Evolutionary conservation across 2,113 vertebrate species (phyloP).

Genomic region (Centrocercus urophasianus): DNA sequence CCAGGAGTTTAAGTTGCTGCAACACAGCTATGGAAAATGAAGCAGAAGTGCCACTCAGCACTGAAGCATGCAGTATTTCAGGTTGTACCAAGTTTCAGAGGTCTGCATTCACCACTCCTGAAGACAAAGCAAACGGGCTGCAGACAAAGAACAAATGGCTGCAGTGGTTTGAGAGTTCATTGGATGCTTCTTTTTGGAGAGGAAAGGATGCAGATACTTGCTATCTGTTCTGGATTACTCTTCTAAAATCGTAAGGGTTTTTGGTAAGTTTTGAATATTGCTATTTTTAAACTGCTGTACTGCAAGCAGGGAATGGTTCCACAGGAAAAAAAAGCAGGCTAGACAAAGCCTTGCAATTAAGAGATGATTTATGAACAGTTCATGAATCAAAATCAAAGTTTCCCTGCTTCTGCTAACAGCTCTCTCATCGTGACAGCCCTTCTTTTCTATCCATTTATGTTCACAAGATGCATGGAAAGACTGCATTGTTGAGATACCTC

Average conservation of each 20-base stretch:
- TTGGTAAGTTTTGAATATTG: background rate
- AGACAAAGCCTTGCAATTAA: conserved; percentile 2
- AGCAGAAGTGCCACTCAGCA: background rate
- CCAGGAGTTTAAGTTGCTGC: background rate
- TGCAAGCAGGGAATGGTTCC: background rate
- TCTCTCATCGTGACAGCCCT: background rate
- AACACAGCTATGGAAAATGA: background rate
- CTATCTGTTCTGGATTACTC: background rate
- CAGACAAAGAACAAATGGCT: background rate
- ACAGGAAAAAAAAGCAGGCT: background rate
- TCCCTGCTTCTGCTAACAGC: background rate
- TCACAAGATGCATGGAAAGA: background rate
- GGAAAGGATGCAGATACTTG: background rate
- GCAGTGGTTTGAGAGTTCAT: rapidly evolving
- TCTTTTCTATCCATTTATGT: background rate
- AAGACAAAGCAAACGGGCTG: background rate
- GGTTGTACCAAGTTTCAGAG: background rate
- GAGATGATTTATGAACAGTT: background rate
- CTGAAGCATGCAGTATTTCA: background rate
- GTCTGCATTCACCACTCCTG: rapidly evolving
- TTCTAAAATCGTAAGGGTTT: background rate
- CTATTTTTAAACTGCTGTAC: background rate
- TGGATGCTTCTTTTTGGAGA: too few species aligned
- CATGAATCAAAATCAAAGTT: background rate
- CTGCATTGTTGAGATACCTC: background rate